Base-by-base conservation (phyloP, 2,888 invertebrate species). In the Chamaedrilus cognettii region DNA sequence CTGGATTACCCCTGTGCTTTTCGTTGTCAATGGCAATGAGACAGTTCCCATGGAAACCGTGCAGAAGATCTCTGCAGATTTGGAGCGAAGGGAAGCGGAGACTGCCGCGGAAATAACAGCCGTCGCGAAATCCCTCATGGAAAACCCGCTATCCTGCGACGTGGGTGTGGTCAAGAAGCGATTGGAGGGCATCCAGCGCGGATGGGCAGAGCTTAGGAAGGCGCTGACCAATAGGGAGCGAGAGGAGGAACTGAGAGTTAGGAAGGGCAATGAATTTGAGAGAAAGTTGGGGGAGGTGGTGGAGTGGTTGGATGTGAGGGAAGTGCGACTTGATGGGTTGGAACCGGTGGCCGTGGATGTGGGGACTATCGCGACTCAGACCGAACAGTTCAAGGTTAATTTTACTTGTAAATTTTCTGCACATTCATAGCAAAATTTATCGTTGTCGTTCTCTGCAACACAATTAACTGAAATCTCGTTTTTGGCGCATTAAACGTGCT, bases 341-440 rank as follows among this genome's bases (percentile, higher is more conserved):
- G 89, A 92, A 69, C 89, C 93, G 0, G 93, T 95, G 0, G 94
- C 95, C 0, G 88, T 96, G 1, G 94, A 96, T 81, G 85, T 93
- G 72, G 94, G 95, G 57, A 88, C 89, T 51, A 86, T 96, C 61
- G 92, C 91, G 72, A 88, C 88, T 66, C 96, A 97, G 83, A 88
- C 89, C 60, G 84, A 85, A 60, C 85, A 86, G 71, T 73, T 86
- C 33, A 64, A 70, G 66, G 71, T 72, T 42, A 34, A 34, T 35
- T 26, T 52, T 65, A 5, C 30, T 19, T 23, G 11, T n/a, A n/a
- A n/a, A n/a, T n/a, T n/a, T n/a, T n/a, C n/a, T n/a, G n/a, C n/a
- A n/a, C n/a, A n/a, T n/a, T n/a, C n/a, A n/a, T n/a, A n/a, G n/a
- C n/a, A n/a, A n/a, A n/a, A n/a, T n/a, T n/a, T n/a, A n/a, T n/a